Conservation (phyloP, 1,140 invertebrate species). For the Drosophila littoralis region DNA sequence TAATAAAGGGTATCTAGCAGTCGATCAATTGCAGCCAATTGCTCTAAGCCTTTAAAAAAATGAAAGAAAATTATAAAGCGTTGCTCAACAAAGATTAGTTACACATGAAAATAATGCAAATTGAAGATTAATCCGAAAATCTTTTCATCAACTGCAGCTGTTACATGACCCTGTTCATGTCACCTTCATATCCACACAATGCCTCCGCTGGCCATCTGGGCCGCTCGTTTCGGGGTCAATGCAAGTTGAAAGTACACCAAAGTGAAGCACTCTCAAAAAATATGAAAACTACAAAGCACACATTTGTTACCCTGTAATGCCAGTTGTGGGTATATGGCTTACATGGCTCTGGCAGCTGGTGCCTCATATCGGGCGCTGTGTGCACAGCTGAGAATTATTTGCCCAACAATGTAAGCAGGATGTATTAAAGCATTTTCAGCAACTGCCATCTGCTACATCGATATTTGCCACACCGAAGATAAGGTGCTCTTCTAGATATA, state of each 20-base stretch:
- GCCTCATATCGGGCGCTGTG: constrained; percentile 22
- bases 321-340: not conserved
- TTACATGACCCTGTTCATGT: constrained; percentile 30
- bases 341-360: not conserved
- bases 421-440: constrained; percentile 19
- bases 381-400: constrained; percentile 66
- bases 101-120: too few species aligned
- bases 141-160: constrained; percentile 21
- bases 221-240: constrained; percentile 43
- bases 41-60: too few species aligned
- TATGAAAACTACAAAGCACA: not conserved
- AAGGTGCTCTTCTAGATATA: not conserved
- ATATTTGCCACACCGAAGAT: too few species aligned
- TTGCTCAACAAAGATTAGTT: too few species aligned
- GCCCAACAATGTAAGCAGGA: constrained; percentile 63
- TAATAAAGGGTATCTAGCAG: too few species aligned
- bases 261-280: not conserved
- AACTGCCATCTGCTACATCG: not conserved
- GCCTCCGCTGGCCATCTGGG: constrained; percentile 8
- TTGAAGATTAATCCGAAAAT: too few species aligned
- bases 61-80: too few species aligned
- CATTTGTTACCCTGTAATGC: constrained; percentile 28
- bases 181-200: constrained; percentile 15
- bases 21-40: too few species aligned
- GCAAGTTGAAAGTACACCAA: constrained; percentile 26